These are phyloP conservation scores for Drosophila mercatorum DNA, from an alignment of 2,888 invertebrate genomes.

Conservation along the genomic window DNA sequence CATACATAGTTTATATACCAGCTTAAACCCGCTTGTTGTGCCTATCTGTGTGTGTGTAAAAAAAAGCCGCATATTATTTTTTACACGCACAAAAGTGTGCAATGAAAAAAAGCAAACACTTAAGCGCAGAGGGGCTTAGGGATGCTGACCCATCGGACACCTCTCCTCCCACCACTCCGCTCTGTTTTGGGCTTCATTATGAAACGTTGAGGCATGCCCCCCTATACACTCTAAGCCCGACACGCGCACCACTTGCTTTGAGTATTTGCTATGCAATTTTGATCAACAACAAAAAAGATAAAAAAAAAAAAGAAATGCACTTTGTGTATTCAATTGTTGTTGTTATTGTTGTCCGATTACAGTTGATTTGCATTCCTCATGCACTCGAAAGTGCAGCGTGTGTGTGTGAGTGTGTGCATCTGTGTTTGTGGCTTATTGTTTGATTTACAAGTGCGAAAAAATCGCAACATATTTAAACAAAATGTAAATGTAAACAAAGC, in stretches of 20 bases:
- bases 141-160: background rate
- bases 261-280: conserved; percentile 71
- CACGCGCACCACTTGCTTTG: conserved; percentile 40
- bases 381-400: conserved; percentile 17
- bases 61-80: conserved; percentile 64
- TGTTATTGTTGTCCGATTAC: conserved; percentile 48
- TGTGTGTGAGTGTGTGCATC: conserved; percentile 3
- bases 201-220: conserved; percentile 7
- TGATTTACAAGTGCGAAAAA: conserved; percentile 50
- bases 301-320: conserved; percentile 17
- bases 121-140: background rate
- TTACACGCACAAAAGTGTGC: conserved; percentile 70
- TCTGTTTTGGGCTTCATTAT: conserved; percentile 43
- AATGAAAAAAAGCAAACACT: conserved; percentile 45
- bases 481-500: conserved; percentile 28
- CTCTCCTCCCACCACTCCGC: background rate
- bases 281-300: conserved; percentile 42
- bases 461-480: conserved; percentile 47
- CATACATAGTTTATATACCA: conserved; percentile 42
- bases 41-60: conserved; percentile 3
- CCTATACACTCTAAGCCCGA: background rate
- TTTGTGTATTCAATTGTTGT: conserved; percentile 40
- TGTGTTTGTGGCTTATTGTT: conserved; percentile 28
- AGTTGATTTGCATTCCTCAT: conserved; percentile 59
- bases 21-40: conserved; percentile 52